Conservation (phyloP, 1,140 invertebrate species). For the Drosophila sproati region DNA sequence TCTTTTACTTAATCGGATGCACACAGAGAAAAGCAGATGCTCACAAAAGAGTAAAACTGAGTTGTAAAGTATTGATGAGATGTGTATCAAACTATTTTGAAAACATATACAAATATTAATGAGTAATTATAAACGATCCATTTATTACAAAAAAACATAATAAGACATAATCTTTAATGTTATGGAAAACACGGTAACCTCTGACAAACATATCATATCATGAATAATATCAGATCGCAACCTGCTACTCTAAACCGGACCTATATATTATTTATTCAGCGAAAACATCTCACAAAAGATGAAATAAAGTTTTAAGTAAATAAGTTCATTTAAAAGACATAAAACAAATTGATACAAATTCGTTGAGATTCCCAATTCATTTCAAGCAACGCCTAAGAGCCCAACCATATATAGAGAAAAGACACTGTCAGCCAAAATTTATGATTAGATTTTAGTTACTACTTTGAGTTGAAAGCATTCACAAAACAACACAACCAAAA, state of each 20-base stretch:
- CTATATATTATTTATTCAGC: no score
- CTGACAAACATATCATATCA: no score
- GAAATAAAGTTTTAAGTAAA: not conserved
- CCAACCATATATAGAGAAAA: not conserved
- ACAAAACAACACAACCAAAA: conserved; percentile 4
- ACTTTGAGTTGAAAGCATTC: conserved; percentile 12
- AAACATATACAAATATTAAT: no score
- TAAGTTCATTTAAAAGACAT: not conserved
- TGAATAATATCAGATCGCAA: no score
- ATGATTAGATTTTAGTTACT: conserved; percentile 27
- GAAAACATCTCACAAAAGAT: not conserved
- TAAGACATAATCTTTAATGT: not conserved
- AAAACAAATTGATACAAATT: conserved; percentile 25
- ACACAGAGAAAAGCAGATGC: conserved; percentile 4
- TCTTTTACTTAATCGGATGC: conserved; percentile 17
- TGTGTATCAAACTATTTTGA: no score
- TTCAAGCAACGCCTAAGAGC: conserved; percentile 7
- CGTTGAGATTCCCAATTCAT: conserved; percentile 6
- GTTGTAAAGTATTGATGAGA: not conserved
- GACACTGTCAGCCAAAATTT: not conserved
- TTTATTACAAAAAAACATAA: not conserved
- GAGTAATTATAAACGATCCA: not conserved
- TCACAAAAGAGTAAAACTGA: not conserved
- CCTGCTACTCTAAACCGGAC: no score
- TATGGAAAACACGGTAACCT: no score